A percentile compares a stretch with the other conserved stretches of the same genome.
These are phyloP conservation scores for Circaetus cinerascens DNA, from an alignment of 2,113 vertebrate species.

Conservation along the genomic window DNA sequence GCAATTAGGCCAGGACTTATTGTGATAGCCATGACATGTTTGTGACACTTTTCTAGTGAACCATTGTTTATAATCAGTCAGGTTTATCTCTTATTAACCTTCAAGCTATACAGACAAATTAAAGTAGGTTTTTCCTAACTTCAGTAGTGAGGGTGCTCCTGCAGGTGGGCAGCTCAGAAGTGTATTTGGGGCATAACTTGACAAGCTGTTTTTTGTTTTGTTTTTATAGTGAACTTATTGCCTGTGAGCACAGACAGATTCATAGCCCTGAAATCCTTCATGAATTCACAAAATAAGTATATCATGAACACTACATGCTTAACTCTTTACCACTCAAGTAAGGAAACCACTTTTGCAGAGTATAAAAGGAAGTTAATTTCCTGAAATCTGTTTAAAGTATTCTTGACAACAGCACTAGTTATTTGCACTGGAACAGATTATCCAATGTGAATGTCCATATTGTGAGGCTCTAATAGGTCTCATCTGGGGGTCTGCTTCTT, in stretches of 20 bases:
- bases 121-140: not conserved
- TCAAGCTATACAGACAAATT: not conserved
- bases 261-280: not conserved
- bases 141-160: not conserved
- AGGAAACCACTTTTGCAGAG: not conserved
- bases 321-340: not conserved
- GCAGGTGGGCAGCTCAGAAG: not conserved
- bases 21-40: not conserved
- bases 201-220: not conserved
- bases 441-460: not conserved
- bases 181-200: not conserved
- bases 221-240: not conserved
- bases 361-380: not conserved
- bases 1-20: not conserved
- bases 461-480: not conserved
- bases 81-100: not conserved
- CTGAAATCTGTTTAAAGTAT: not conserved
- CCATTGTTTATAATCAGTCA: not conserved
- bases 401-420: not conserved
- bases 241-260: not conserved
- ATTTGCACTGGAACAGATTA: not conserved
- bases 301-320: not conserved
- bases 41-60: not conserved
- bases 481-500: not conserved
- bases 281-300: not conserved